Base-by-base conservation (phyloP, 2,113 vertebrate genomes). In the Ceyx margarethae region DNA sequence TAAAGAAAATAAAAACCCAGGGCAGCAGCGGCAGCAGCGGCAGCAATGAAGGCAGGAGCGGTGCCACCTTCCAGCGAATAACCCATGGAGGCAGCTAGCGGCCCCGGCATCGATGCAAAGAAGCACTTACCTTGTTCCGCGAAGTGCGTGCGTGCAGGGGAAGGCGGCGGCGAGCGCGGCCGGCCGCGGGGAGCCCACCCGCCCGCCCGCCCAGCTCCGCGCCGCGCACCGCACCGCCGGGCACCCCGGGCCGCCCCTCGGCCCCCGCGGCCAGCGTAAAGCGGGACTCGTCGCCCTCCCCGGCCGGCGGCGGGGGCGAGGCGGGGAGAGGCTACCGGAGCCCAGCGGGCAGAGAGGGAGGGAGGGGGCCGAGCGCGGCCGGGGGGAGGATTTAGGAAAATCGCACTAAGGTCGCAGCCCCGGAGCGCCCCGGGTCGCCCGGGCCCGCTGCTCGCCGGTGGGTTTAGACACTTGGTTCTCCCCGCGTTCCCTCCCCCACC, bases 1-100 rank as follows among this genome's bases (percentile, higher is more conserved):
- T 95, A 96, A 96, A 96, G 97, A 96, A 95, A 95, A 96, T 95
- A 95, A 97, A 97, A 96, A 97, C 96, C 97, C 98, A 97, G 96
- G 96, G 97, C 95, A 95, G 96, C 95, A 92, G 96, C 94, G 89
- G 95, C 94, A 81, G 92, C 93, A 92, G 95, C 94, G 85, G 95
- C 96, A 90, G 87, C 97, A 94, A 96, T 94, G 97, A 97, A 97
- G 95, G 97, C 97, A 68, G 94, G 98, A 98, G 97, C 97, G 97
- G 97, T 97, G 97, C 98, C 97, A 97, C 98, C 97, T 97, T 97
- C 87, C 93, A 97, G 97, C 98, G 97, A 97, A 94, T 98, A 97
- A 97, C 97, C 96, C 98, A 98, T 98, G 98, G 97, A 95, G 97
- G 96, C 97, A 98, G 97, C 97, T 98, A 98, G 97, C 97, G 95